These are phyloP conservation scores for Anagrus nilaparvatae DNA, from an alignment of 1,140 invertebrate genomes.

Conservation along the genomic window DNA sequence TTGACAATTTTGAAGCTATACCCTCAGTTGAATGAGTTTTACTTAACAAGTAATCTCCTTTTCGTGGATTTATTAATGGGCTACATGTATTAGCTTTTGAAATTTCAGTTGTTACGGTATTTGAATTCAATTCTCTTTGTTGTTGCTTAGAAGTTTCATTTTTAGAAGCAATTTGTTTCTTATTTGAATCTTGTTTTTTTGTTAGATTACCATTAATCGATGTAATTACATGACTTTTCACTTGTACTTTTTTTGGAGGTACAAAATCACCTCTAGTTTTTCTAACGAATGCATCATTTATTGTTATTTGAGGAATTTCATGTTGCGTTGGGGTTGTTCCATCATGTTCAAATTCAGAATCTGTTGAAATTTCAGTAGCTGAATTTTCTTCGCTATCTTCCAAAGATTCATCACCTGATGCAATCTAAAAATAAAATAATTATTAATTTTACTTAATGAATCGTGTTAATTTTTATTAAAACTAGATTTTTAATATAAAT, in stretches of 20 bases:
- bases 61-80: constrained; percentile 44
- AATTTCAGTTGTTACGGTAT: constrained; percentile 5
- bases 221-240: constrained; percentile 39
- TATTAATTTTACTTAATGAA: neutral
- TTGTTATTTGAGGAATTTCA: constrained; percentile 53
- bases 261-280: constrained; percentile 40
- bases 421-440: constrained; percentile 43
- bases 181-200: neutral
- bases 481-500: too few species aligned
- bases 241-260: constrained; percentile 51
- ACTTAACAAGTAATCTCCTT: constrained; percentile 64
- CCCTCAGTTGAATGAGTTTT: constrained; percentile 75
- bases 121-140: constrained; percentile 10
- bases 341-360: constrained; percentile 82
- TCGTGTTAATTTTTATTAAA: too few species aligned
- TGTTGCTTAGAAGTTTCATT: neutral
- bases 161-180: neutral
- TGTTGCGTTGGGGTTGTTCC: constrained; percentile 56
- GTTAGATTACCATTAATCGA: constrained; percentile 31
- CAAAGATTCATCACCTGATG: constrained; percentile 55
- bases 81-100: constrained; percentile 28
- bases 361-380: constrained; percentile 82
- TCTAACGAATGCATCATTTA: constrained; percentile 48
- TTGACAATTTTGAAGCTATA: constrained; percentile 72
- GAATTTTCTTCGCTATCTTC: constrained; percentile 64